Percentiles rank a stretch among this genome's conserved stretches.
Conservation (phyloP, 2,888 invertebrate species). For the Xanthia togata region DNA sequence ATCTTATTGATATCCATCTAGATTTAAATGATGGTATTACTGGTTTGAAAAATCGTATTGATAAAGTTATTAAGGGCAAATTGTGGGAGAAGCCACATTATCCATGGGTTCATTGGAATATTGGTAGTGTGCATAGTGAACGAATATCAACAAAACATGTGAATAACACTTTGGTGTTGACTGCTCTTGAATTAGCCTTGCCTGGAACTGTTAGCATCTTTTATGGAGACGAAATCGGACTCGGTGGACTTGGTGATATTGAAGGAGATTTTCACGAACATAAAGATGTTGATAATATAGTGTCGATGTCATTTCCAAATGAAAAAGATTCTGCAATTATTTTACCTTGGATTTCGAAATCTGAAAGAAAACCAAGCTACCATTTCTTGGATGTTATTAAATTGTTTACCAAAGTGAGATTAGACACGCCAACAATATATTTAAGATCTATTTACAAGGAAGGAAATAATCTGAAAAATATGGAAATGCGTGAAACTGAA, state of each 20-base stretch:
- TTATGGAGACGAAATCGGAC: slow-evolving; percentile 97
- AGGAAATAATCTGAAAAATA: slow-evolving; percentile 91
- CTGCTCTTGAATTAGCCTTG: slow-evolving; percentile 94
- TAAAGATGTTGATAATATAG: slow-evolving; percentile 92
- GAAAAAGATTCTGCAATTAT: slow-evolving; percentile 84
- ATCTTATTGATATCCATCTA: slow-evolving; percentile 93
- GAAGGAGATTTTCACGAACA: slow-evolving; percentile 91
- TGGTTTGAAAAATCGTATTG: slow-evolving; percentile 91
- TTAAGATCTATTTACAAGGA: slow-evolving; percentile 93
- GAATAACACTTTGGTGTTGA: slow-evolving; percentile 93
- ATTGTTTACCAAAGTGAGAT: slow-evolving; percentile 91
- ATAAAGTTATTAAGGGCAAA: slow-evolving; percentile 89
- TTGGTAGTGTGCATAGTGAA: slow-evolving; percentile 92
- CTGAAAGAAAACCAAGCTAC: slow-evolving; percentile 86
- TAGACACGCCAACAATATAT: slow-evolving; percentile 93
- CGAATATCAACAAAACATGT: slow-evolving; percentile 90
- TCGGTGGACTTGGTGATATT: slow-evolving; percentile 90
- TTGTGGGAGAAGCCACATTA: slow-evolving; percentile 91
- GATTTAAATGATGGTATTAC: slow-evolving; percentile 90
- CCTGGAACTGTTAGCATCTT: slow-evolving; percentile 96
- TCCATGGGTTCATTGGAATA: slow-evolving; percentile 95
- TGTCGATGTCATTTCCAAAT: slow-evolving; percentile 92
- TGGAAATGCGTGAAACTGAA: slow-evolving; percentile 92
- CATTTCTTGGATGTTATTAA: slow-evolving; percentile 90
- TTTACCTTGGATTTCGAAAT: slow-evolving; percentile 92